Base-by-base conservation (phyloP, 2,888 invertebrate genomes). In the Gibbula magus region DNA sequence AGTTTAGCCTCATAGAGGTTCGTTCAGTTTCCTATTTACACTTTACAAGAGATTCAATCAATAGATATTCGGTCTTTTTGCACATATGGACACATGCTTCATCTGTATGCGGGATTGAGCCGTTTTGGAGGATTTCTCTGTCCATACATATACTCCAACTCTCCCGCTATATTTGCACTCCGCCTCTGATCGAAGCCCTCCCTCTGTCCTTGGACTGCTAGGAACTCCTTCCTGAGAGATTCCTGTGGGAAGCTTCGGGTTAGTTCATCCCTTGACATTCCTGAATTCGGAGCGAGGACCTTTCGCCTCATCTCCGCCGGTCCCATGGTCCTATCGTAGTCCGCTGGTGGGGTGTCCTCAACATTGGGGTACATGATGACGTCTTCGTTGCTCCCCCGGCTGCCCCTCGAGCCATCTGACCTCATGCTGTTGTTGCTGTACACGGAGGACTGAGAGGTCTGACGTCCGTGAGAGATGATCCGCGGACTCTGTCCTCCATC, bases 71-170 rank as follows among this genome's bases (percentile, higher is more conserved):
- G 4, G 22, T 3, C 45, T n/a, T 5, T 51, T 4, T 45, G 13
- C 45, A 45, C 45, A 10, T 7, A 10, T 13, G 8, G 13, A 13
- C 45, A 45, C 13, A 39, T 35, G 4, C 75, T 80, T 86, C 84
- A 86, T 79, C 85, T 86, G 66, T 88, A 85, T 86, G 87, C 85
- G 13, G 89, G 88, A 75, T 88, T 86, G 20, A 84, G 84, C 16
- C 87, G 84, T 29, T 88, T 83, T 0, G 86, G 81, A 13, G 79
- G 82, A 20, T 75, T 67, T 13, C 78, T 79, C 22, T 83, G 79
- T 35, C 77, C 78, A 53, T 82, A 80, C 18, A 45, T 61, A 56
- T 66, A 79, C 29, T 79, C 70, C 35, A 75, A 25, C 32, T 76
- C 78, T 7, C 61, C 52, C 67, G 53, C 45, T n/a, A 76, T n/a